Conservation (phyloP, 2,797 vertebrate species). For the Scyliorhinus canicula region DNA sequence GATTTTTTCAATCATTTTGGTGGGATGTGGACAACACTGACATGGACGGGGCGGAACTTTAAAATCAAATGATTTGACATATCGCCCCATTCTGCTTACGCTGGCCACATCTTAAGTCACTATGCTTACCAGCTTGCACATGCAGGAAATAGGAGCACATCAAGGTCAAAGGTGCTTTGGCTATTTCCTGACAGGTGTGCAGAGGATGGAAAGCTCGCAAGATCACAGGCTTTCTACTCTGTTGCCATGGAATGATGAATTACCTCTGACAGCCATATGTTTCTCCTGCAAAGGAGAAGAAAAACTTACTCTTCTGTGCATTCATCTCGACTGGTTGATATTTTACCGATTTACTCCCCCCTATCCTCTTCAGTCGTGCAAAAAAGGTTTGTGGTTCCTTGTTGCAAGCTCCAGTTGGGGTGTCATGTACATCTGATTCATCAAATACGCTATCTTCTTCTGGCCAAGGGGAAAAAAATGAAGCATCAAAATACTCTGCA, state of each 20-base stretch:
- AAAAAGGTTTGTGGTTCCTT: constrained; percentile 99
- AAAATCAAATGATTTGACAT: background rate
- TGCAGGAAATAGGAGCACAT: background rate
- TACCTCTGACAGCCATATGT: background rate
- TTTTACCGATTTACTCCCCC: constrained; percentile 96
- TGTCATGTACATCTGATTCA: constrained; percentile 97
- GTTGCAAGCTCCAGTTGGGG: constrained; percentile 88
- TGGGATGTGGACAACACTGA: background rate
- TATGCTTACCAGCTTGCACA: background rate
- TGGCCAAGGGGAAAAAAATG: constrained; percentile 57
- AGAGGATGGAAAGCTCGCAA: too few relatives aligned
- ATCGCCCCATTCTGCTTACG: background rate
- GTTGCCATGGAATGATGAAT: background rate
- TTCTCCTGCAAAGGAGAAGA: background rate
- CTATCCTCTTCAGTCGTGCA: constrained; percentile 95
- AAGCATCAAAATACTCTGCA: constrained; percentile 47
- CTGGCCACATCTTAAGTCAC: background rate
- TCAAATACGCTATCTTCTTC: constrained; percentile 99
- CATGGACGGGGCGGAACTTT: background rate
- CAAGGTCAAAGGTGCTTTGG: background rate
- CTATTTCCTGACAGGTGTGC: background rate
- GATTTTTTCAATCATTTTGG: background rate
- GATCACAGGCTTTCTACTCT: too few relatives aligned
- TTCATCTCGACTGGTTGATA: constrained; percentile 97
- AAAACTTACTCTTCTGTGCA: constrained; percentile 87